Base-by-base conservation (phyloP, 1,140 invertebrate genomes). In the Myzus persicae region DNA sequence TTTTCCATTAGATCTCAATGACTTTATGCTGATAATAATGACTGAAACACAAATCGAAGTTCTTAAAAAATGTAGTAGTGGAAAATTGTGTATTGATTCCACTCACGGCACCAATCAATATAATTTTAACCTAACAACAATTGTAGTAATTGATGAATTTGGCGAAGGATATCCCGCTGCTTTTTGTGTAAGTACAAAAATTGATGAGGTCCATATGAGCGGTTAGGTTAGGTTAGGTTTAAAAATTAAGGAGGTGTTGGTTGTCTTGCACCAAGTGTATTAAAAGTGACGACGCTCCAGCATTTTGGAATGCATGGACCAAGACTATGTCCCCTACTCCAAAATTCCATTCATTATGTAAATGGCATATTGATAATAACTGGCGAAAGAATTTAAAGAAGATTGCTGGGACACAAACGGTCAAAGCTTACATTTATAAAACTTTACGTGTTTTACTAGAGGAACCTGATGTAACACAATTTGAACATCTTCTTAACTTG, bases 71-170 rank as follows among this genome's bases (percentile, higher is more conserved):
- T 42, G 42, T 42, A 42, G 2, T 42, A 42, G 42, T 42, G 42
- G 42, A 42, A 42, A 90, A 48, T 46, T 94, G 8, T 94, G 90
- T 42, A 91, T 94, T 0, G 94, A 93, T 67, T 81, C 82, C 31
- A 88, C 82, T 67, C 85, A 90, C 42, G 14, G 81, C 20, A 85
- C 84, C 7, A 90, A 81, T 36, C 82, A 51, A 38, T 93, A 93
- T 92, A 89, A 82, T 46, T 94, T 92, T 85, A 26, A 94, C 26
- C 24, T 94, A 82, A 91, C 81, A 1, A 93, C 76, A 31, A 31
- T 94, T 18, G 24, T 93, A 26, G 93, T 94, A 38, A 85, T 93
- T n/a, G 93, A 94, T 91, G 93, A 94, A 88, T 94, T 51, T 82
- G 91, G 94, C 7, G 81, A 93, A 91, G 82, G 81, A 31, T 93